Evolutionary conservation across 2,888 invertebrate species (phyloP), one percentile per base, ranked within the genome.

Genomic region (Clistopyga incitator): DNA sequence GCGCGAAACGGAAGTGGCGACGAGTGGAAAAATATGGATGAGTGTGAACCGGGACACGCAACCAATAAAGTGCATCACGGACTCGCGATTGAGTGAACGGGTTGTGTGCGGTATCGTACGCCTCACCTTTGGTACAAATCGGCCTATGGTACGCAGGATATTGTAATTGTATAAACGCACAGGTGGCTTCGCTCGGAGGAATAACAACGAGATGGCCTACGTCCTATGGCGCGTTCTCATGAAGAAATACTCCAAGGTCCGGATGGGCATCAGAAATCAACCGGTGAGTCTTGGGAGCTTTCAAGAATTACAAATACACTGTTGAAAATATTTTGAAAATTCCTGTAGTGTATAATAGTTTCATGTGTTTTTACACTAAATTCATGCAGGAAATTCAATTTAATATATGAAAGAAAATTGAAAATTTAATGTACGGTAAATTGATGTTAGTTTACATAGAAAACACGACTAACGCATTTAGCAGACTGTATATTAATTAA

Each of bases 221-320:
- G 94, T 95, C 84, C 93, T 95, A 85, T 95, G 95, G 95, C 94
- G 95, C 88, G 95, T 95, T 86, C 93, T 95, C 84, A 95, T 95
- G 94, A 95, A 95, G 91, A 95, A 95, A 89, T 95, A 95, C 90
- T 94, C 94, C 87, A 94, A 94, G 92, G 94, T 95, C 86, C 93
- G 95, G 78, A 90, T 95, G 75, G 95, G 95, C 89, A 93, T 95
- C 86, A 91, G 91, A 85, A 92, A 90, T 88, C 89, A 90, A 75
- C 91, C 93, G 90, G 93, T 93, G 82, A 93, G 93, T 90, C 83
- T 74, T 81, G 76, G 20, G 74, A 74, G 45, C 59, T 82, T 11
- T 54, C 29, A 50, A 20, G 18, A 6, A 65, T 65, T 20, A 13
- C 50, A 20, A 23, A 4, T 18, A 18, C 23, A 29, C 2, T 29